These are phyloP conservation scores for Ariolimax columbianus DNA, from an alignment of 2,888 invertebrate genomes.

Conservation along the genomic window DNA sequence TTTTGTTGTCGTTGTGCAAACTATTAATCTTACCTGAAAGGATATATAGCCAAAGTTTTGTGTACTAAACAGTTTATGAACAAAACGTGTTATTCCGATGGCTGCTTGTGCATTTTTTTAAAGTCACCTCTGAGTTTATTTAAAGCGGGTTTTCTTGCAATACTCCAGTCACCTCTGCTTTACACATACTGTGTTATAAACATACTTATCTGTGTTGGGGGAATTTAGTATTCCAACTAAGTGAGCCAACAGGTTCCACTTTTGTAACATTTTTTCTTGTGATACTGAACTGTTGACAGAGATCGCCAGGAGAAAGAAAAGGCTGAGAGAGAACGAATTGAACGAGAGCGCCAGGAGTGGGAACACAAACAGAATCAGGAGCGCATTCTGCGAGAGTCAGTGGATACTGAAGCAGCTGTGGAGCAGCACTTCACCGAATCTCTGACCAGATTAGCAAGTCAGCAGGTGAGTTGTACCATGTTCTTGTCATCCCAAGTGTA, in stretches of 20 bases:
- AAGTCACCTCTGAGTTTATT: too few species aligned
- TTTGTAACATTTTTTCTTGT: neutral
- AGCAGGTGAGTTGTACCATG: slow-evolving; percentile 45
- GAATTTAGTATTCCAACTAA: neutral
- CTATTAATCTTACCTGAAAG: too few species aligned
- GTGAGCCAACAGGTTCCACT: neutral
- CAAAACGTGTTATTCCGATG: too few species aligned
- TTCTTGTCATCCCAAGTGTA: neutral
- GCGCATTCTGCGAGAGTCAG: slow-evolving; percentile 60
- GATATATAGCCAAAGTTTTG: too few species aligned
- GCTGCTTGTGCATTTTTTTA: too few species aligned
- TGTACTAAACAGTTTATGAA: too few species aligned
- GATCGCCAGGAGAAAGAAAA: slow-evolving; percentile 60
- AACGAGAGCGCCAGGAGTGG: slow-evolving; percentile 82
- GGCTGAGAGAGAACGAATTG: slow-evolving; percentile 61
- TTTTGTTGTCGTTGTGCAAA: too few species aligned
- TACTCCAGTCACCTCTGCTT: neutral
- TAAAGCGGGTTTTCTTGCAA: neutral
- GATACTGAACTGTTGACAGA: slow-evolving; percentile 53
- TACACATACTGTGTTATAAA: too few species aligned
- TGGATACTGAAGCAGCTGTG: slow-evolving; percentile 79
- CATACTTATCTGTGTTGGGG: neutral
- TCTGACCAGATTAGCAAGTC: slow-evolving; percentile 78
- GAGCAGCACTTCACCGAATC: slow-evolving; percentile 94
- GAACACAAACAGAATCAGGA: slow-evolving; percentile 64